phyloP scores from a whole-genome alignment of 2,113 vertebrate genomes.

The Oreotragus oreotragus region DNA sequence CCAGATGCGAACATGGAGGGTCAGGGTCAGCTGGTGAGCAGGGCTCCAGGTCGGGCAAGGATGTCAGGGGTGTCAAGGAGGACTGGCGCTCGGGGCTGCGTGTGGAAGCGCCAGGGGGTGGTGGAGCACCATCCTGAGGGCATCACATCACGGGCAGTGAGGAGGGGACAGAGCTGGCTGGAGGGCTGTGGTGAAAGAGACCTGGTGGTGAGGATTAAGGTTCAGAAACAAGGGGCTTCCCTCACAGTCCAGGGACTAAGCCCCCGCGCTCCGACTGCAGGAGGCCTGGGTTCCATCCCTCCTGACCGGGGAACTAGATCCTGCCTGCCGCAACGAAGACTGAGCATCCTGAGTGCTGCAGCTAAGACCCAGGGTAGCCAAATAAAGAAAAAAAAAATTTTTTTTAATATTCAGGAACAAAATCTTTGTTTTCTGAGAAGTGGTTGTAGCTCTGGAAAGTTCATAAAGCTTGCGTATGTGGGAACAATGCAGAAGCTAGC shows the following conservation, averaged over 20 bases:
- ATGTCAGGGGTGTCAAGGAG: background rate
- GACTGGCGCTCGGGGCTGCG: background rate
- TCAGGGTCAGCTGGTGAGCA: background rate
- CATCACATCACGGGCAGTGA: background rate
- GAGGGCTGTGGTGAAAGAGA: background rate
- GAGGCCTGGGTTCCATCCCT: background rate
- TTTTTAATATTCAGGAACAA: background rate
- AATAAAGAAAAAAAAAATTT: background rate
- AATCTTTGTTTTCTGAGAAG: background rate
- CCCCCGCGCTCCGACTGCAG: rapidly evolving
- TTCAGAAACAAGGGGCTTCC: background rate
- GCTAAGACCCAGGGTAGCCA: background rate
- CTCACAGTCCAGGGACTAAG: background rate
- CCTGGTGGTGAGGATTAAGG: background rate
- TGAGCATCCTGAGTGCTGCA: background rate
- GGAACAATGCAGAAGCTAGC: background rate
- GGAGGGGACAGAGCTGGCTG: background rate
- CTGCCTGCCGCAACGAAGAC: rapidly evolving
- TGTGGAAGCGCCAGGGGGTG: background rate
- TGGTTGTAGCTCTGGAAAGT: background rate
- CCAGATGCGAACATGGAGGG: background rate
- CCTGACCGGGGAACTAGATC: background rate
- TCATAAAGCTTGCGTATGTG: background rate
- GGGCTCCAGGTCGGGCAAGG: background rate
- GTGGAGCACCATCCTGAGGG: background rate